Conservation (phyloP, 2,113 vertebrate species). For the Aythya baeri region DNA sequence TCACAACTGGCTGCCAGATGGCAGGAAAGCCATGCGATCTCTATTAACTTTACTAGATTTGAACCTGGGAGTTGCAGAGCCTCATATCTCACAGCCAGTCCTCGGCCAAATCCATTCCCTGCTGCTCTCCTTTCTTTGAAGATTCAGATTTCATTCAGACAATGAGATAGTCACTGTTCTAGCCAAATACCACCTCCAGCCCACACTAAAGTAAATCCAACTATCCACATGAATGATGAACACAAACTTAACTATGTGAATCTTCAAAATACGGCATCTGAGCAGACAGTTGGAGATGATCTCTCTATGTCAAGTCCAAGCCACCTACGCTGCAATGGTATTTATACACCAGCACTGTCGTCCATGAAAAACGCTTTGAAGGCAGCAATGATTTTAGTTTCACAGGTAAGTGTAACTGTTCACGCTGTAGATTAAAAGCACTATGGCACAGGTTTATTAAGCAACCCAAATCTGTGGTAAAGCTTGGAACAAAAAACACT, state of each 20-base stretch:
- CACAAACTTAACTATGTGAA: not conserved
- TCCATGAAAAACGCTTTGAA: slow-evolving; percentile 22
- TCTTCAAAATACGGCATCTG: not conserved
- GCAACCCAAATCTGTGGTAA: not conserved
- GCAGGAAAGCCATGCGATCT: not conserved
- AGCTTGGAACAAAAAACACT: not conserved
- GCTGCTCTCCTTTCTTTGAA: slow-evolving; percentile 4
- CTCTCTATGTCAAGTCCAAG: not conserved
- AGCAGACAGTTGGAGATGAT: not conserved
- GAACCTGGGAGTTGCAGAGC: not conserved
- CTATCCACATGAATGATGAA: not conserved
- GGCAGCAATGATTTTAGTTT: slow-evolving; percentile 6
- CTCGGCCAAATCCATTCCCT: not conserved
- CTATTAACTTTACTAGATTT: not conserved
- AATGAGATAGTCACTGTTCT: not conserved
- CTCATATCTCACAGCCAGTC: not conserved
- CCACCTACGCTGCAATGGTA: not conserved
- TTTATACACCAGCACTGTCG: not conserved
- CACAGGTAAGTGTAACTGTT: not conserved
- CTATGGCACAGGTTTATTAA: slow-evolving; percentile 4
- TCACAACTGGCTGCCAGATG: slow-evolving; percentile 5
- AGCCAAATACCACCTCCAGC: not conserved
- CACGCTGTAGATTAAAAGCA: not conserved
- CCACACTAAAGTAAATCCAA: not conserved
- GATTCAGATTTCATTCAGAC: not conserved